Evolutionary conservation across 2,113 vertebrate genomes (phyloP), one percentile per base, ranked within the genome.

Genomic region (Potamarius usumacintae): DNA sequence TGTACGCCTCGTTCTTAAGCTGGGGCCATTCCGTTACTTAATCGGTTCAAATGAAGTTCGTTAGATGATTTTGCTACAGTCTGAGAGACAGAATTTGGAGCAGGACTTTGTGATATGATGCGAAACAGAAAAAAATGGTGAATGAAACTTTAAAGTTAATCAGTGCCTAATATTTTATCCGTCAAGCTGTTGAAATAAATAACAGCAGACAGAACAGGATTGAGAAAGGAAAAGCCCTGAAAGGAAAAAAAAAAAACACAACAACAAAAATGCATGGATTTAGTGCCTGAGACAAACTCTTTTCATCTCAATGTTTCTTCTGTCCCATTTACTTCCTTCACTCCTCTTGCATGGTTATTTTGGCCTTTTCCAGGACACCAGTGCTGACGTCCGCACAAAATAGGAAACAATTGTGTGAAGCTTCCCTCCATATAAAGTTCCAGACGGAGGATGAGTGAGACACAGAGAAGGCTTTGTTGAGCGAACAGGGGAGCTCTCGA

Each of bases 401-500:
- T 9, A 84, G 82, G 81, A 88, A 84, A 58, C 82, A 62, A 53
- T 34, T 83, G 69, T 74, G 42, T 62, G 67, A 86, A 53, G 48
- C 62, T 86, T 86, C 27, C 27, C 17, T 69, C 58, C 58, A 67
- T 0, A 20, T 48, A 17, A 60, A 63, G 85, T 48, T 76, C 76
- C 67, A 74, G 85, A 27, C 55, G 17, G 71, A 80, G 69, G 50
- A 83, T 74, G 48, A 84, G 52, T 12, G 17, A 11, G 76, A 48
- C 62, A 90, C 89, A 84, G 65, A 84, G 65, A 42, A n/a, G 82
- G 85, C 85, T 86, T 86, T 87, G 89, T 86, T 65, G 77, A 87
- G 69, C n/a, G 7, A 87, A 53, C 55, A 34, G 52, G 81, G 86
- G 65, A 84, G 50, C 48, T 81, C 77, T 88, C 78, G 10, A 80